Base-by-base conservation (phyloP, 2,888 invertebrate species). In the Coecobrya sp. region DNA sequence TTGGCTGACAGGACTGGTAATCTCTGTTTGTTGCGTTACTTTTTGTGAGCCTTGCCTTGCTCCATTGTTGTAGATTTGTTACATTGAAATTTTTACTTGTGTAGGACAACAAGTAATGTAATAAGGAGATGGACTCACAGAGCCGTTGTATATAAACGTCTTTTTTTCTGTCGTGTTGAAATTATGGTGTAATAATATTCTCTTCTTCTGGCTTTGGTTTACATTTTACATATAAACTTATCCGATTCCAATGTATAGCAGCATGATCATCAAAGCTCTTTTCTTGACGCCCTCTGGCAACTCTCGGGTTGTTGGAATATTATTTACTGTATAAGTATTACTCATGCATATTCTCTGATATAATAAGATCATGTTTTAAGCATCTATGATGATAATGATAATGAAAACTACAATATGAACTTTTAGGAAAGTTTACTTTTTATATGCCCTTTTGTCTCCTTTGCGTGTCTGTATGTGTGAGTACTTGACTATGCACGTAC, bases 211-310 rank as follows among this genome's bases (percentile, higher is more conserved):
- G 5, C 65, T 68, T 73, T 73, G 42, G 70, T 3, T 73, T 42
- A 73, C 42, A 42, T 36, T 42, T 68, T 68, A 68, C 62, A 27
- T 25, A 30, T 30, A 27, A 27, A 16, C 13, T 7, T 13, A 27
- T 68, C 65, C 65, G 30, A 68, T 2, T 16, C 30, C 16, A 55
- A 27, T 13, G 65, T n/a, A 55, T 19, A n/a, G 11, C 59, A 59
- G 7, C n/a, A 59, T 22, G 13, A 70, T 13, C 3, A n/a, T 30
- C 70, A 13, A 70, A 70, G 36, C 70, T 70, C 45, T 52, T 55
- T 79, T 13, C 79, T 52, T 79, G 27, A 79, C 49, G 36, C 59
- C 82, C 82, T 82, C 82, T 82, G 59, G 82, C 82, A 82, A 42
- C 36, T 36, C 19, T 10, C 16, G 13, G 19, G 19, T 30, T 27